These are phyloP conservation scores for Trachelus stipa DNA, from an alignment of 2,888 invertebrate species.

Conservation along the genomic window DNA sequence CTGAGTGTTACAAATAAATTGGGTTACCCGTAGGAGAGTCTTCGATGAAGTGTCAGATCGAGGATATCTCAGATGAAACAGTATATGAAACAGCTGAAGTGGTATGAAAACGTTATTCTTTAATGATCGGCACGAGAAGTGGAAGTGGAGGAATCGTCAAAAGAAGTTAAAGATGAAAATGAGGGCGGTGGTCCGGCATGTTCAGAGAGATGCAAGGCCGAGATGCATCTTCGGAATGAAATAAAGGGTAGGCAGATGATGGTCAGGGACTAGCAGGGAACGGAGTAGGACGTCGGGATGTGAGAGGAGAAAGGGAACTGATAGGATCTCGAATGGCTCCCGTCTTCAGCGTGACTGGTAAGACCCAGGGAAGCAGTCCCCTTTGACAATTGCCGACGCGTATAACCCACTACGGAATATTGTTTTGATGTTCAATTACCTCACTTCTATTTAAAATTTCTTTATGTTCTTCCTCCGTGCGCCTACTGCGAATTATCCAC, in stretches of 20 bases:
- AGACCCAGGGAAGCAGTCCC: constrained; percentile 37
- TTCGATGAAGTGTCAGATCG: background rate
- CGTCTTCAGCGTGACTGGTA: constrained; percentile 63
- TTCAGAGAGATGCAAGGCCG: constrained; percentile 39
- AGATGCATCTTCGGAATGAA: constrained; percentile 46
- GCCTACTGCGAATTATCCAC: background rate
- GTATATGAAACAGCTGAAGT: background rate
- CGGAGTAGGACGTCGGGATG: constrained; percentile 22
- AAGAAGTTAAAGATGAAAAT: background rate
- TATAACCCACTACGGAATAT: constrained; percentile 31
- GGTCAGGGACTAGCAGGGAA: constrained; percentile 14
- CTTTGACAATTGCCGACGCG: constrained; percentile 58
- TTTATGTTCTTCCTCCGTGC: background rate
- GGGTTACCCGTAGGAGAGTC: background rate
- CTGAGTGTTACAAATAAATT: background rate
- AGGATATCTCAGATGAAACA: background rate
- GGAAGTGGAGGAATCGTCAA: background rate
- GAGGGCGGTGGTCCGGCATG: background rate
- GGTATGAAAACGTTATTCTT: background rate
- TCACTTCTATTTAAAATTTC: constrained; percentile 17
- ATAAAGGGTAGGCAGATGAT: constrained; percentile 36
- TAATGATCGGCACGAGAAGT: background rate
- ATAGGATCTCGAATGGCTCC: constrained; percentile 62
- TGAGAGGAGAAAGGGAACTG: constrained; percentile 30
- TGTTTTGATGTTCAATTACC: constrained; percentile 45